These are phyloP conservation scores for Phylloscopus whistleri DNA, from an alignment of 2,113 vertebrate genomes.

Conservation along the genomic window DNA sequence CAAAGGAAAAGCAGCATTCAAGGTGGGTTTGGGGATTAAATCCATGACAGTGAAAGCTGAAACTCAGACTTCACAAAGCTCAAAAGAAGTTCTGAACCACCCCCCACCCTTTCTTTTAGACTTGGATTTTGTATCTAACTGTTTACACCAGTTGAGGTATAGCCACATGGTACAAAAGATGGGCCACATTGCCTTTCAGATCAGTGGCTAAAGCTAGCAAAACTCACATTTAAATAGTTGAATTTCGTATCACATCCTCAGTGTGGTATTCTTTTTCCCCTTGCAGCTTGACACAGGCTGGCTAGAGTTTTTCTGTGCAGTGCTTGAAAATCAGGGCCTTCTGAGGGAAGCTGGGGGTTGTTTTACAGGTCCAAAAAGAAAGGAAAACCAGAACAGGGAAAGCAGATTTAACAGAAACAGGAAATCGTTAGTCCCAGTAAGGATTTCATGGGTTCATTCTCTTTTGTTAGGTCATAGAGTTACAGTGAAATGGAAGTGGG, in stretches of 20 bases:
- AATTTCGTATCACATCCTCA: constrained; percentile 70
- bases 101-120: background rate
- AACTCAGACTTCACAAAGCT: background rate
- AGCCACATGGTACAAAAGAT: background rate
- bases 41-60: background rate
- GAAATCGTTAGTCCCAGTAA: constrained; percentile 77
- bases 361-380: constrained; percentile 75
- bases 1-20: background rate
- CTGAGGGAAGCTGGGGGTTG: constrained; percentile 75
- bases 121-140: background rate
- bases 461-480: constrained; percentile 55
- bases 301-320: constrained; percentile 70
- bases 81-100: background rate
- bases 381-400: constrained; percentile 69
- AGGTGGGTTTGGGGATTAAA: background rate
- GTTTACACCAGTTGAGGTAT: background rate
- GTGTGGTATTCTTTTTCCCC: constrained; percentile 71
- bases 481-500: constrained; percentile 46
- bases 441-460: constrained; percentile 80
- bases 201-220: background rate
- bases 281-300: constrained; percentile 71
- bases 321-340: constrained; percentile 53
- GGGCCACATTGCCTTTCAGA: background rate
- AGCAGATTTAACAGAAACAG: constrained; percentile 78
- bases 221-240: background rate